A percentile compares a stretch with the other conserved stretches of the same genome.
phyloP scores from a whole-genome alignment of 2,113 vertebrate genomes.

The Candoia aspera region DNA sequence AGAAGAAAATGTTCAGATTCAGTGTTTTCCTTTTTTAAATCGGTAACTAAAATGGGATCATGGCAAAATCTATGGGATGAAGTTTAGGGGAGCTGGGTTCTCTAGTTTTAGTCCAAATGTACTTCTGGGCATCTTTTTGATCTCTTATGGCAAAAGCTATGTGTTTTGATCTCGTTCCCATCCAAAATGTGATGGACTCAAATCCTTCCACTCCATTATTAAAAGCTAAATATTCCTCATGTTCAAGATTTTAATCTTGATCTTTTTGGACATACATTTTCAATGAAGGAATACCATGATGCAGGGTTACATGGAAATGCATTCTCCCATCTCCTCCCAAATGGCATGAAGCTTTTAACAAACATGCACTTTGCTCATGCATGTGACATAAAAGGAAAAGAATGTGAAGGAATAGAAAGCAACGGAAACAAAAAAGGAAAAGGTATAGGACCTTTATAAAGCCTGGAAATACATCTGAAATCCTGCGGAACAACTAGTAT shows the following conservation, averaged over 20 bases:
- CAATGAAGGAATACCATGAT: background rate
- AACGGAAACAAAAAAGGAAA: too few relatives aligned
- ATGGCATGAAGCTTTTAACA: background rate
- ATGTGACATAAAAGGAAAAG: background rate
- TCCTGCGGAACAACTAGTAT: background rate
- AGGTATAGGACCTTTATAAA: background rate
- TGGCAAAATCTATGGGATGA: background rate
- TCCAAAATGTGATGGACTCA: background rate
- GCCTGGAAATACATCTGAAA: background rate
- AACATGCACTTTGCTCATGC: background rate
- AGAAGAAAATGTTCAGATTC: background rate
- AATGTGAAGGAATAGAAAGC: background rate
- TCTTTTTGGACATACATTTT: background rate
- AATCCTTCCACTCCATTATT: background rate
- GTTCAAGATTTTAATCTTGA: background rate
- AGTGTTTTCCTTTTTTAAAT: background rate
- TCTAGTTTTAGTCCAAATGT: background rate
- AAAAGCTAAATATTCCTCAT: background rate
- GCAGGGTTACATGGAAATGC: background rate
- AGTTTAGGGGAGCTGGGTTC: background rate
- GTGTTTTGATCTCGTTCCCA: background rate
- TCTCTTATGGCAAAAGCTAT: background rate
- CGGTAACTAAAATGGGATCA: background rate
- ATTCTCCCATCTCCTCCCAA: background rate
- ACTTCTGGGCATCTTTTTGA: background rate